Evolutionary conservation across 1,140 invertebrate genomes (phyloP).

Genomic region (Bemisia tabaci): DNA sequence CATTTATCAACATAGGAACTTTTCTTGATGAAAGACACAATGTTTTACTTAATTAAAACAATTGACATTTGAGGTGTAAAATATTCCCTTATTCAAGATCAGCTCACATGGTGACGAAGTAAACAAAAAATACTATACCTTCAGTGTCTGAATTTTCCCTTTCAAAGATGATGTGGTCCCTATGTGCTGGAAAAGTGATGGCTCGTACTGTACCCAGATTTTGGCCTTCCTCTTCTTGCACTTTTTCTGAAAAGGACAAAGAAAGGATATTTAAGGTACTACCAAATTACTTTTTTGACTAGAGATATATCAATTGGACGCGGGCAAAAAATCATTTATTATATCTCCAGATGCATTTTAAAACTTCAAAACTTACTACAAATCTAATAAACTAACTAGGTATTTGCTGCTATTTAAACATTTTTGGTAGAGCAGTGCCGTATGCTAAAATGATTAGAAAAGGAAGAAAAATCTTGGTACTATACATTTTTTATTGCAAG

Average conservation of each 20-base stretch:
- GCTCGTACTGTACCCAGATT: conserved; percentile 77
- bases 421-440: not conserved
- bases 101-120: no score
- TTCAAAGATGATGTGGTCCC: conserved; percentile 88
- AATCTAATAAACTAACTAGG: not conserved
- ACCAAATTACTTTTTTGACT: conserved; percentile 3
- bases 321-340: not conserved
- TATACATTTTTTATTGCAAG: no score
- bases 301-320: no score
- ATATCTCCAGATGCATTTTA: not conserved
- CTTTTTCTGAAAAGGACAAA: conserved; percentile 53
- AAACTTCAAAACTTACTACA: no score
- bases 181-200: conserved; percentile 91
- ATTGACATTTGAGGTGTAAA: no score
- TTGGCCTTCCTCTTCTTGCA: conserved; percentile 66
- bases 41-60: no score
- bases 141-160: conserved; percentile 93
- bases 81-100: no score
- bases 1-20: no score
- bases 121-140: no score
- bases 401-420: not conserved
- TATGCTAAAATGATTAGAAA: no score
- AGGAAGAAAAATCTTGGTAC: no score
- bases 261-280: conserved; percentile 13
- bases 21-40: no score